Conservation (phyloP, 1,140 invertebrate species). For the Drosophila ohnishii region DNA sequence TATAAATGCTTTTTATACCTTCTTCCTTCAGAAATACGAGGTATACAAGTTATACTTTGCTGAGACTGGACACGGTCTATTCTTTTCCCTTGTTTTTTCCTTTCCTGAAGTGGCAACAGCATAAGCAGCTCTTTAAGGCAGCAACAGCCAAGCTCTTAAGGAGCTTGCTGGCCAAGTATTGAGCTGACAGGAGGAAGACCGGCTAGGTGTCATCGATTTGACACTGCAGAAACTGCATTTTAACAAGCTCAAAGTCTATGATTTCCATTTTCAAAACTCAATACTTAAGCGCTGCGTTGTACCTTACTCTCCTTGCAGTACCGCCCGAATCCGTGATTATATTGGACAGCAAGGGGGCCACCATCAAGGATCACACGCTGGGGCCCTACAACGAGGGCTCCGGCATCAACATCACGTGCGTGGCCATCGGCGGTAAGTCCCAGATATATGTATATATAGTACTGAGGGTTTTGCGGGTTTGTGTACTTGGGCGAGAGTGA, state of each 20-base stretch:
- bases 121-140: slow-evolving; percentile 22
- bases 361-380: slow-evolving; percentile 88
- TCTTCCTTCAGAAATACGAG: background rate
- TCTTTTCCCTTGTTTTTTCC: slow-evolving; percentile 3
- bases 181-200: slow-evolving; percentile 17
- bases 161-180: slow-evolving; percentile 20
- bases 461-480: background rate
- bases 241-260: slow-evolving; percentile 12
- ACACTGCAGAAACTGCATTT: slow-evolving; percentile 1
- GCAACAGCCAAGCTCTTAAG: slow-evolving; percentile 26
- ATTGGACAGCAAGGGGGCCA: slow-evolving; percentile 88
- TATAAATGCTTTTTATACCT: background rate
- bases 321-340: slow-evolving; percentile 90
- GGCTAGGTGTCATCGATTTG: slow-evolving; percentile 9
- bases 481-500: background rate
- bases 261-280: slow-evolving; percentile 6
- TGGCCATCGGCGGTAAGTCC: slow-evolving; percentile 90
- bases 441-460: background rate
- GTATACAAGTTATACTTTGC: background rate
- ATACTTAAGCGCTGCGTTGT: background rate
- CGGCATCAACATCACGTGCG: slow-evolving; percentile 91
- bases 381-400: slow-evolving; percentile 92
- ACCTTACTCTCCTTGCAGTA: slow-evolving; percentile 84
- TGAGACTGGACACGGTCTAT: background rate
- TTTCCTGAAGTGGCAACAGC: slow-evolving; percentile 48